Conservation (phyloP, 2,113 vertebrate species). For the Cygnus buccinator region DNA sequence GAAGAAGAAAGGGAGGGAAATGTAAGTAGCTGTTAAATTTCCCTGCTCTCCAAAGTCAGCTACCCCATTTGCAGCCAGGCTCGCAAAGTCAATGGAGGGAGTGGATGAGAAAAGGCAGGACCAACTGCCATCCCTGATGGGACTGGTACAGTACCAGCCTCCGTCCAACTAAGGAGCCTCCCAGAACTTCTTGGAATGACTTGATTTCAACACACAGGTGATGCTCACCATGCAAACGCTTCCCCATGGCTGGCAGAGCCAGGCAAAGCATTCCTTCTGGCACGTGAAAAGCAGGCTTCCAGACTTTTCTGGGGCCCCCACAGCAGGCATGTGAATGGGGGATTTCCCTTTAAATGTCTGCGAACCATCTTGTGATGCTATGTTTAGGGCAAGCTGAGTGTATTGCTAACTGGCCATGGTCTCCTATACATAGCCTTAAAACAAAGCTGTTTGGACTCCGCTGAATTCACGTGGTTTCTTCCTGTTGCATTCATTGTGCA, state of each 20-base stretch:
- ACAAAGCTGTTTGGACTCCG: accelerated
- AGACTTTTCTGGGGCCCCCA: background rate
- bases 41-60: background rate
- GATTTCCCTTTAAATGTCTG: background rate
- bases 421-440: background rate
- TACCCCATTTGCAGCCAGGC: background rate
- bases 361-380: background rate
- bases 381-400: background rate
- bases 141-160: background rate
- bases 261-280: background rate
- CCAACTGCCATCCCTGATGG: background rate
- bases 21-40: background rate
- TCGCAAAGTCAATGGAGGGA: accelerated
- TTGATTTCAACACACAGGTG: background rate
- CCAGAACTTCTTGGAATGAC: background rate
- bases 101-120: background rate
- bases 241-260: background rate
- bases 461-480: background rate
- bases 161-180: background rate
- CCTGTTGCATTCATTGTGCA: background rate
- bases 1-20: background rate
- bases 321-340: background rate
- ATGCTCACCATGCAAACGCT: background rate
- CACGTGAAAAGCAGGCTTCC: background rate
- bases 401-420: background rate